A percentile compares a stretch with the other conserved stretches of the same genome.
phyloP scores from a whole-genome alignment of 2,113 vertebrate species.

The Ictalurus furcatus region DNA sequence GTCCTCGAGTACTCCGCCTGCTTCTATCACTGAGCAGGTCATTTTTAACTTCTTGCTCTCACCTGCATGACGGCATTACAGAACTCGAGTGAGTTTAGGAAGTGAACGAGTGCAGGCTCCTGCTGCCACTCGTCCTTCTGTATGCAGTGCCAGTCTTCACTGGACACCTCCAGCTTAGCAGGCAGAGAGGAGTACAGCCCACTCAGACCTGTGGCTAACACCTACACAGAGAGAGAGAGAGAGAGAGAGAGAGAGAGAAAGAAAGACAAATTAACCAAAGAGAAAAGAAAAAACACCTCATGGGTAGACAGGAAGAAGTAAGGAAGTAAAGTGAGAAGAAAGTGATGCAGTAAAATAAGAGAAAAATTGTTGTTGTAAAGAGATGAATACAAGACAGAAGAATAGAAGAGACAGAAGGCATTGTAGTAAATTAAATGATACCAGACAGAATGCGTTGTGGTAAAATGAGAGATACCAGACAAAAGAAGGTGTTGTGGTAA shows the following conservation, averaged over 20 bases:
- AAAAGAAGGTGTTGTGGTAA: neutral
- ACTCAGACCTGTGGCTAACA: conserved; percentile 93
- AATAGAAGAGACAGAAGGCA: too few species aligned
- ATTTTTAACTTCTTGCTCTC: neutral
- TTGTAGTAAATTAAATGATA: neutral
- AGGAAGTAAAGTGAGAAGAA: neutral
- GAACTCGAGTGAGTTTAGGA: conserved; percentile 96
- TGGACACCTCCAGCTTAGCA: conserved; percentile 86
- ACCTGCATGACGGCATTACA: conserved; percentile 98
- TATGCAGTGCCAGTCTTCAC: conserved; percentile 92
- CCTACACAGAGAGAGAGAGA: conserved; percentile 78
- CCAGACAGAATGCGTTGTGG: neutral
- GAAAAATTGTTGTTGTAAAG: too few species aligned
- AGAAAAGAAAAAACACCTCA: neutral
- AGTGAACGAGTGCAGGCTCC: conserved; percentile 89
- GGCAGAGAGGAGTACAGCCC: conserved; percentile 95
- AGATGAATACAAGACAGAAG: too few species aligned
- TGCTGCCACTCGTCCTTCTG: conserved; percentile 89
- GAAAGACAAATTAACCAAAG: neutral
- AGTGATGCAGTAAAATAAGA: neutral
- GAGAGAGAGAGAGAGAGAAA: too few species aligned
- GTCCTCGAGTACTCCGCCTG: neutral
- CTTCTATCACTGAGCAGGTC: neutral
- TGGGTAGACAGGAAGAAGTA: neutral
- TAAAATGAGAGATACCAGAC: neutral